A percentile compares a stretch with the other conserved stretches of the same genome.
These are phyloP conservation scores for Lepidurus packardi DNA, from an alignment of 1,140 invertebrate species.

Conservation along the genomic window DNA sequence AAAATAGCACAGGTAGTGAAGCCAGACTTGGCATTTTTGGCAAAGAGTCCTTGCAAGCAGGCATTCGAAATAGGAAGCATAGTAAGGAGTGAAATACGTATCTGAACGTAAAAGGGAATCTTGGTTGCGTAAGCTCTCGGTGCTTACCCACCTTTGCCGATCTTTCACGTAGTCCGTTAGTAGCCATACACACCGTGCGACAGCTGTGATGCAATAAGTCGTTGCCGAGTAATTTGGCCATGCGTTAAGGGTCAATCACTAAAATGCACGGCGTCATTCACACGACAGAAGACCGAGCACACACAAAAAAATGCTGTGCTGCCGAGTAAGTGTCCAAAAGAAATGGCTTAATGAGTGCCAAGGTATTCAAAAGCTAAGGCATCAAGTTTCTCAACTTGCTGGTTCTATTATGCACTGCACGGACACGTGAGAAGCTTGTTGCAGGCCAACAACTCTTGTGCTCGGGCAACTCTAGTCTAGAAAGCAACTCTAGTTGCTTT, in stretches of 20 bases:
- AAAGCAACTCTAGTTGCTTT: not conserved
- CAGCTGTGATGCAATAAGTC: constrained; percentile 5
- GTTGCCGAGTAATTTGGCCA: not conserved
- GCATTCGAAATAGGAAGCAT: constrained; percentile 6
- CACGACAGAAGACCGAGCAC: not conserved
- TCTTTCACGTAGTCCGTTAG: not conserved
- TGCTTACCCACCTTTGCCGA: not conserved
- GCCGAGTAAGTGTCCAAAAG: not conserved
- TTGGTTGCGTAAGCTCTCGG: not conserved
- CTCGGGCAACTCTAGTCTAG: too few relatives aligned
- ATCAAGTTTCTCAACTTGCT: constrained; percentile 19
- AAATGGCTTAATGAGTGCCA: constrained; percentile 13
- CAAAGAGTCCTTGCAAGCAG: not conserved
- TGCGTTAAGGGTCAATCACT: not conserved
- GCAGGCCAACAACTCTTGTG: constrained; percentile 14
- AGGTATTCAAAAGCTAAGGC: constrained; percentile 12
- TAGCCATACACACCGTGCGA: not conserved
- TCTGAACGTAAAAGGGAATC: not conserved
- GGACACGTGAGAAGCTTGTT: constrained; percentile 17
- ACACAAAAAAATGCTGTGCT: not conserved
- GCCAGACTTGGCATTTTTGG: constrained; percentile 9
- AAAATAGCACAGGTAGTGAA: constrained; percentile 17
- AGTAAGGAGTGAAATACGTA: not conserved
- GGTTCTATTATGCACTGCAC: constrained; percentile 10
- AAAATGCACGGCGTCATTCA: not conserved